phyloP scores from a whole-genome alignment of 2,797 vertebrate species.

The Miopithecus talapoin region DNA sequence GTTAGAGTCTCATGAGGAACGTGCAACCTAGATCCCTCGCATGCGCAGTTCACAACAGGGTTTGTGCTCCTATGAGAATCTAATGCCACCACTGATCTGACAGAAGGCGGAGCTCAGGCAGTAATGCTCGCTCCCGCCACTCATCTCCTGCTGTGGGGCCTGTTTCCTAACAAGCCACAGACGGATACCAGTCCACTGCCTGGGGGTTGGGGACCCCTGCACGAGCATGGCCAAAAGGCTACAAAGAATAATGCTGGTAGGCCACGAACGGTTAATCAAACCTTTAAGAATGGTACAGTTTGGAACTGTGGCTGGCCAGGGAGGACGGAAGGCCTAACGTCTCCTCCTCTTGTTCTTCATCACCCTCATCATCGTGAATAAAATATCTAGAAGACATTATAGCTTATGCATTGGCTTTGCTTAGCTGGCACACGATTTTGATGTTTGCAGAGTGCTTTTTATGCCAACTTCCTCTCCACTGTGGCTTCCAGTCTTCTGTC shows the following conservation, averaged over 20 bases:
- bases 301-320: not conserved
- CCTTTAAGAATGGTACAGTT: not conserved
- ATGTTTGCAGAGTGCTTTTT: not conserved
- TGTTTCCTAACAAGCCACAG: not conserved
- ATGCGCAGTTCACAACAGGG: not conserved
- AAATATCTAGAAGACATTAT: not conserved
- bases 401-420: not conserved
- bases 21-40: not conserved
- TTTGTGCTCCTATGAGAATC: not conserved
- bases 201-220: not conserved
- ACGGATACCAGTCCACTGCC: not conserved
- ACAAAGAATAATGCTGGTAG: not conserved
- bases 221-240: not conserved
- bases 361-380: not conserved
- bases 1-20: not conserved
- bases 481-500: not conserved
- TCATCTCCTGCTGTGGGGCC: not conserved
- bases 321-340: not conserved
- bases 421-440: not conserved
- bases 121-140: not conserved
- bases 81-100: not conserved
- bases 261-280: not conserved
- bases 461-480: not conserved
- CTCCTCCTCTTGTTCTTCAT: not conserved
- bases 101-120: not conserved